Conservation (phyloP, 2,797 vertebrate species). For the Furcifer pardalis region DNA sequence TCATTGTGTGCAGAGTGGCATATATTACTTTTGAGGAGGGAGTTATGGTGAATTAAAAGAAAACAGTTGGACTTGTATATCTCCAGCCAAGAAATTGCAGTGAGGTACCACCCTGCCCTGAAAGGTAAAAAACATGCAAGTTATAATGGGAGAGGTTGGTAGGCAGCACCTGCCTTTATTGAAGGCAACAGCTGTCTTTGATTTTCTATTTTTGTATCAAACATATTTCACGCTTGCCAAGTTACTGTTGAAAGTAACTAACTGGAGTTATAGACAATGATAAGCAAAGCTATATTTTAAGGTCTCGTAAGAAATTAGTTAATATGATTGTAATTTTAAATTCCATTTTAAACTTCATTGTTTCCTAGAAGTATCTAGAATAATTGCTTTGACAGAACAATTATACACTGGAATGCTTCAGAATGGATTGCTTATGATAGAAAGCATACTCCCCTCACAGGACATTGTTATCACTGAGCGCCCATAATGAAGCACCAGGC, state of each 20-base stretch:
- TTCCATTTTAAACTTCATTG: too few relatives aligned
- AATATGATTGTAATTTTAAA: too few relatives aligned
- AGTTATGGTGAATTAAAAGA: constrained; percentile 4
- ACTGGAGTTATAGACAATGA: neutral
- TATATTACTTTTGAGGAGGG: constrained; percentile 6
- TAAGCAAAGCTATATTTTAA: too few relatives aligned
- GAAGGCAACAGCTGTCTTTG: neutral
- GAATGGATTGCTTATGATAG: too few relatives aligned
- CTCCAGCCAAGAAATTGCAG: neutral
- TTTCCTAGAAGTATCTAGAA: too few relatives aligned
- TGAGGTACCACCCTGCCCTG: neutral
- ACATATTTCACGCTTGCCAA: neutral
- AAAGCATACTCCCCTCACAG: too few relatives aligned
- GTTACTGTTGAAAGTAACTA: neutral
- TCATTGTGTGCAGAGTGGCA: constrained; percentile 20
- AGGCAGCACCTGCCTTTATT: neutral
- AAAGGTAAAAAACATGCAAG: neutral
- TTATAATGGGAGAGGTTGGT: neutral
- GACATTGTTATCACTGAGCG: too few relatives aligned
- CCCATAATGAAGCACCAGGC: too few relatives aligned
- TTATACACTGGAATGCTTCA: too few relatives aligned
- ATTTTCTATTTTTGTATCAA: neutral
- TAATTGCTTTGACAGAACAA: too few relatives aligned
- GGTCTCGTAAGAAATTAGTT: too few relatives aligned
- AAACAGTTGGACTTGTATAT: neutral